Evolutionary conservation across 2,888 invertebrate genomes (phyloP), one percentile per base, ranked within the genome.

Genomic region (Chorisops tibialis): DNA sequence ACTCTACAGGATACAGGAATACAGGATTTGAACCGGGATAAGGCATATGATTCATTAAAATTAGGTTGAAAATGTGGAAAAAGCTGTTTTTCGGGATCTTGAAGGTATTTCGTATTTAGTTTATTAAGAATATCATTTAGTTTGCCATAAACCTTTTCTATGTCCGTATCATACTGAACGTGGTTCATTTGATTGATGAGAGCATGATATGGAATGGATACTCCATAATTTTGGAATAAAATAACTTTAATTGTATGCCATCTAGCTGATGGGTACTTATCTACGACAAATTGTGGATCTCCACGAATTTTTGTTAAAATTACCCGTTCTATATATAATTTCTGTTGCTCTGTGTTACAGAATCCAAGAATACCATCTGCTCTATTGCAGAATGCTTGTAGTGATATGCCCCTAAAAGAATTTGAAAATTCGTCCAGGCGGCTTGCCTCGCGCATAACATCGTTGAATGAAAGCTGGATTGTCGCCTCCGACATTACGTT

Each of bases 1-100:
- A 49, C 30, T 49, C 49, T 1, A n/a, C n/a, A n/a, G n/a, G n/a
- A n/a, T n/a, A n/a, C n/a, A n/a, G 49, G 49, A 49, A 49, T 49
- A 49, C 49, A 49, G 11, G 49, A 22, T 14, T 49, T 49, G 16
- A 49, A 49, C 3, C 49, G 49, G 2, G 49, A 49, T 14, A 49
- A 9, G n/a, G 49, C 49, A 14, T n/a, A n/a, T n/a, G n/a, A n/a
- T n/a, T n/a, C n/a, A n/a, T n/a, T n/a, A n/a, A n/a, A n/a, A n/a
- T n/a, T n/a, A n/a, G n/a, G n/a, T n/a, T n/a, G n/a, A n/a, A n/a
- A n/a, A n/a, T n/a, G n/a, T n/a, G n/a, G n/a, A n/a, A n/a, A n/a
- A n/a, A n/a, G n/a, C n/a, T n/a, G n/a, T n/a, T n/a, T n/a, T n/a
- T n/a, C n/a, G n/a, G n/a, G n/a, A n/a, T n/a, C n/a, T n/a, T n/a